A percentile compares a stretch with the other conserved stretches of the same genome.
These are phyloP conservation scores for Triplophysa tibetana DNA, from an alignment of 2,113 vertebrate species.

Conservation along the genomic window DNA sequence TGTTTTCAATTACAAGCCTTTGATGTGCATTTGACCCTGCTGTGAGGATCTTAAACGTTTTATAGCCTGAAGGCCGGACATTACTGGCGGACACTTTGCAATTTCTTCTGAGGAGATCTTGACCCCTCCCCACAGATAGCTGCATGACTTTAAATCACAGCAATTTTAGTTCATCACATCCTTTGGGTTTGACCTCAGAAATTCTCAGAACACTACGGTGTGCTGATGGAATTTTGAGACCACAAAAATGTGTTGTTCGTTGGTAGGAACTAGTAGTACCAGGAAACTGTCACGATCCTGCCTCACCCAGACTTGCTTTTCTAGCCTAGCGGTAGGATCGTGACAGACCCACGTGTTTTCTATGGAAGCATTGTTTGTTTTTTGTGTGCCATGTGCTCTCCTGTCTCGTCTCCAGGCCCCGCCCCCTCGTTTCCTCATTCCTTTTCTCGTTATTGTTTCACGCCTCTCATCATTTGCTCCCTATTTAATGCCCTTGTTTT, in stretches of 20 bases:
- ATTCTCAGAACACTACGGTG: background rate
- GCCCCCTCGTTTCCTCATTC: too few relatives aligned
- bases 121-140: background rate
- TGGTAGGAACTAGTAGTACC: background rate
- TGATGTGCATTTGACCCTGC: slow-evolving; percentile 48
- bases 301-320: too few relatives aligned
- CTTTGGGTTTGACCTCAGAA: slow-evolving; percentile 13
- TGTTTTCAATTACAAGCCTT: slow-evolving; percentile 62
- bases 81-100: slow-evolving; percentile 14
- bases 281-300: too few relatives aligned
- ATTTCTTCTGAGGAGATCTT: slow-evolving; percentile 22
- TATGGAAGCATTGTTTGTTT: too few relatives aligned
- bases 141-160: background rate
- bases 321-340: too few relatives aligned
- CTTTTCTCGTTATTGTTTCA: too few relatives aligned
- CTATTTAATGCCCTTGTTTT: too few relatives aligned
- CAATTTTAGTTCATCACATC: background rate
- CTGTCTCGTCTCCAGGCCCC: too few relatives aligned
- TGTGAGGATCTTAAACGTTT: slow-evolving; percentile 7
- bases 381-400: too few relatives aligned
- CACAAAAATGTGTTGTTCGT: background rate
- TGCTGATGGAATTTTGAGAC: background rate
- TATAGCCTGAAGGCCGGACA: background rate
- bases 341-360: too few relatives aligned
- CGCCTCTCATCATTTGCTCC: too few relatives aligned